Base-by-base conservation (phyloP, 2,888 invertebrate species). In the Drosophila flavopinicola region DNA sequence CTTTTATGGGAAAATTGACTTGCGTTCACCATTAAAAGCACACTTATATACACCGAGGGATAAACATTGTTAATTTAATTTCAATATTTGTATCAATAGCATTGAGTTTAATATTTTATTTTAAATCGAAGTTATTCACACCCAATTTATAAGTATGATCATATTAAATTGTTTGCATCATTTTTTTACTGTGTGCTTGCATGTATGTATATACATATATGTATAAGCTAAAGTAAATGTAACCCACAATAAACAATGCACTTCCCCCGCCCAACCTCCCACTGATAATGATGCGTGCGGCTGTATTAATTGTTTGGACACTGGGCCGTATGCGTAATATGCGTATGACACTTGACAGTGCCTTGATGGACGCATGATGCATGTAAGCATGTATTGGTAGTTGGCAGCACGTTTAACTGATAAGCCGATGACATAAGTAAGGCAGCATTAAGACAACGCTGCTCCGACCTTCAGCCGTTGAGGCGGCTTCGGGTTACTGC, bases 291-390 rank as follows among this genome's bases (percentile, higher is more conserved):
- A 30, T 65, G 59, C 51, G 59, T 20, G 11, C 6, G 30, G 23
- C 23, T 24, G 45, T 61, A 67, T 74, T 78, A 67, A 66, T 75
- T 79, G 69, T 25, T 49, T 69, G 60, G 60, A 44, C 37, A 54
- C 35, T 30, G 29, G 41, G 38, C 47, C 49, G 78, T 77, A 65
- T 79, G 57, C 57, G 72, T 75, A 54, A 60, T 47, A 38, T 47
- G 17, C 9, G 29, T 29, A 23, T 29, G 53, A 48, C 42, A 37
- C 47, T 72, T 75, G 60, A 70, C 60, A 54, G 45, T 39, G 64
- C 64, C 56, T 66, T 45, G 66, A 66, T 66, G 57, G 60, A 69
- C 57, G 57, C 47, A 41, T n/a, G n/a, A n/a, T n/a, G n/a, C n/a
- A n/a, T n/a, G n/a, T n/a, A n/a, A n/a, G n/a, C n/a, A n/a, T 59